Base-by-base conservation (phyloP, 2,797 vertebrate species). In the Siniperca scherzeri region DNA sequence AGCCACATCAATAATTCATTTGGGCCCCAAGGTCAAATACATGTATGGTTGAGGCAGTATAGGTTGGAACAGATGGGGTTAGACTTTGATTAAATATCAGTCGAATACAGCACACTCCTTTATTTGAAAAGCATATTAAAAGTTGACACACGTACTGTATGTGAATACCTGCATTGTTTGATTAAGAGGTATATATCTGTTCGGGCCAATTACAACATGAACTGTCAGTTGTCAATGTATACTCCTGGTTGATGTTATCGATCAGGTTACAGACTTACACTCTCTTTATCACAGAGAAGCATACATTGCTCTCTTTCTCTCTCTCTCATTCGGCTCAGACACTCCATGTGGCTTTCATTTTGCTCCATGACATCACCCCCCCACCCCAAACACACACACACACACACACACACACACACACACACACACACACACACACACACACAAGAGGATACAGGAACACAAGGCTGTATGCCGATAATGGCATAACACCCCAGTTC, bases 291-390 rank as follows among this genome's bases (percentile, higher is more conserved):
- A 77, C 42, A 73, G 42, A 76, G 67, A 80, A 75, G 62, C 61
- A 69, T 7, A 36, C 30, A 17, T 65, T 64, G 65, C 71, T 27
- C 22, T 48, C 16, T 74, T 65, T 75, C 14, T 52, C 53, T 16
- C 27, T 21, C 38, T 46, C 56, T 50, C 59, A 30, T 77, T 57
- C 62, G 73, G 53, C 46, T 55, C 22, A 21, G 67, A 80, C 50
- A 38, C 80, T 82, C 83, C 92, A 93, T 93, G 90, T 93, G 93
- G 88, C 80, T 93, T 91, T 91, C 80, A 93, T 94, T 93, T 92
- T 69, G 25, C 78, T 59, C 33, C 0, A 75, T 94, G 91, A 92
- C 86, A 89, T 91, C 87, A 92, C 74, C 27, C 25, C n/a, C 42
- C 76, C 36, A 3, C 38, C 38, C 1, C 1, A 8, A 1, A 8